A percentile compares a stretch with the other conserved stretches of the same genome.
These are phyloP conservation scores for Microcaecilia unicolor DNA, from an alignment of 2,797 vertebrate species.

Conservation along the genomic window DNA sequence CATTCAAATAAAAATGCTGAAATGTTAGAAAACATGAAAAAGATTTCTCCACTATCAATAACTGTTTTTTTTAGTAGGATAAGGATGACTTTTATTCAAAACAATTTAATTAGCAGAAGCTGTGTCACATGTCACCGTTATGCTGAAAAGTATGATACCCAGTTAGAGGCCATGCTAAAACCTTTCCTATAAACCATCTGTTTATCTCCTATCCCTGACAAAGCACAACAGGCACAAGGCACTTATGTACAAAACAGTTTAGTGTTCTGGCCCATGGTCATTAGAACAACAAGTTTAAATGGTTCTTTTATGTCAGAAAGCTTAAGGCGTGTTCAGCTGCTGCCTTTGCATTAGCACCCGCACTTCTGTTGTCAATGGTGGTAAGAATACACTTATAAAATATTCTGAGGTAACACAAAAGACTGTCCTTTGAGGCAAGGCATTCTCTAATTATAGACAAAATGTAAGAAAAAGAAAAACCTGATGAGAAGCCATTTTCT, in stretches of 20 bases:
- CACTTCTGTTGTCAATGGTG: conserved; percentile 1
- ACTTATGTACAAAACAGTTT: conserved; percentile 4
- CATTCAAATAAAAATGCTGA: conserved; percentile 15
- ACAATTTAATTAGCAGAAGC: no score
- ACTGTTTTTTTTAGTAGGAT: no score
- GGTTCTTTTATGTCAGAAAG: conserved; percentile 16
- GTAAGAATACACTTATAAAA: neutral
- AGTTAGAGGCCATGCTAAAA: no score
- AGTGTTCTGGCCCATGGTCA: conserved; percentile 26
- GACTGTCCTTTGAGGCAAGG: conserved; percentile 1
- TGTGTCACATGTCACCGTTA: no score
- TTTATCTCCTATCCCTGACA: no score
- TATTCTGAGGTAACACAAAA: neutral
- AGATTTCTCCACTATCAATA: no score
- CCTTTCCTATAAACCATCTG: no score
- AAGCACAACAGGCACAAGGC: no score
- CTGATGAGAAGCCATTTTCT: neutral
- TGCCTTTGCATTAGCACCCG: conserved; percentile 60
- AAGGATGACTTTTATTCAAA: no score
- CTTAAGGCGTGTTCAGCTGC: conserved; percentile 14
- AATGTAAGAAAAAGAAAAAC: no score
- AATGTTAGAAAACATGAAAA: conserved; percentile 2
- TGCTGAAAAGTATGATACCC: no score
- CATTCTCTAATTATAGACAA: no score
- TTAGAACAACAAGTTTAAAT: conserved; percentile 14